Conservation (phyloP, 2,888 invertebrate species). For the Sarcophaga carnaria region DNA sequence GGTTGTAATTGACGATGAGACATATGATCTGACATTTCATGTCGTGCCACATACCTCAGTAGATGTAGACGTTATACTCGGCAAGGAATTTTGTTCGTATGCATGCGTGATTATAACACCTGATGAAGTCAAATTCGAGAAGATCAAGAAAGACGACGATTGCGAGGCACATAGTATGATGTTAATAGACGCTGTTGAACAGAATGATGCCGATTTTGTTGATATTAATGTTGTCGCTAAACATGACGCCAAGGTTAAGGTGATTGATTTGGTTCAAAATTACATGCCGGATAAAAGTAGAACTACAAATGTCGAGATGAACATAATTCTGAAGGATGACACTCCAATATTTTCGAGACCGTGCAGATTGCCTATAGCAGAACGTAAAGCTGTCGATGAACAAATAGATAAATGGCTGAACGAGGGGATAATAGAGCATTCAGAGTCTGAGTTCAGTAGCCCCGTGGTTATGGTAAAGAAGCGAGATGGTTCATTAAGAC, state of each 20-base stretch:
- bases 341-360: constrained; percentile 26
- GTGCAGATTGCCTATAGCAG: background rate
- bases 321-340: constrained; percentile 44
- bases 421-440: constrained; percentile 58
- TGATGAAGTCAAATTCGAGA: constrained; percentile 10
- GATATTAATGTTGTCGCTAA: no score
- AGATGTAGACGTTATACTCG: constrained; percentile 40
- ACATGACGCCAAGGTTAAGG: background rate
- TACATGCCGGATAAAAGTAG: constrained; percentile 49
- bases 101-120: constrained; percentile 22
- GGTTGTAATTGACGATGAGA: no score
- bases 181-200: background rate
- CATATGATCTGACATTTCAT: constrained; percentile 31
- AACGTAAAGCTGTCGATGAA: constrained; percentile 26
- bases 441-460: constrained; percentile 69
- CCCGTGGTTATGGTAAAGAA: constrained; percentile 72
- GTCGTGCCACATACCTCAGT: constrained; percentile 28
- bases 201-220: constrained; percentile 4
- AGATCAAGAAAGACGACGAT: background rate
- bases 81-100: constrained; percentile 39
- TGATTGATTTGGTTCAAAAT: constrained; percentile 20
- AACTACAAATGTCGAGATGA: constrained; percentile 46
- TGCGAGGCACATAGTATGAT: background rate
- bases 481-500: constrained; percentile 65
- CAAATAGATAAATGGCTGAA: constrained; percentile 40